Evolutionary conservation across 2,888 invertebrate species (phyloP).

Genomic region (Drosophila peninsularis): DNA sequence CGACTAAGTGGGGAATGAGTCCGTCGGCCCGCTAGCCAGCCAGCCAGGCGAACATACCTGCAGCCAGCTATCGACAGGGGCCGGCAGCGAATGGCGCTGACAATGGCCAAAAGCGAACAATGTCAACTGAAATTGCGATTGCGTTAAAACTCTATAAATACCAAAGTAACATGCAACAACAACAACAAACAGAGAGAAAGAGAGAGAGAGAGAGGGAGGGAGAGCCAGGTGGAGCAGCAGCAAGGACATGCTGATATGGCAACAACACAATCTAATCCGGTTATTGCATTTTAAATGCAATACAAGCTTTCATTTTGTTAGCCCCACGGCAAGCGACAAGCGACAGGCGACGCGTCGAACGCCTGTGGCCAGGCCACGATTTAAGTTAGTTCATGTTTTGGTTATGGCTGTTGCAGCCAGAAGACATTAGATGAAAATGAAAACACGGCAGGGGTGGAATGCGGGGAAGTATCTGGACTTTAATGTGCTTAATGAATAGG

Average conservation of each 20-base stretch:
- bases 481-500: background rate
- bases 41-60: slow-evolving; percentile 39
- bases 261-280: slow-evolving; percentile 79
- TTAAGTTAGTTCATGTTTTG: slow-evolving; percentile 40
- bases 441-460: background rate
- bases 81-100: slow-evolving; percentile 28
- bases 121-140: slow-evolving; percentile 80
- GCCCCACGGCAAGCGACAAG: slow-evolving; percentile 24
- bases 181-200: slow-evolving; percentile 20
- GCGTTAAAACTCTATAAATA: slow-evolving; percentile 83
- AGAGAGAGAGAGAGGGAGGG: background rate
- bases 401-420: slow-evolving; percentile 12
- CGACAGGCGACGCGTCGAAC: slow-evolving; percentile 20
- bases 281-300: slow-evolving; percentile 82
- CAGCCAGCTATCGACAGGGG: slow-evolving; percentile 55
- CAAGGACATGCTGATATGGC: slow-evolving; percentile 53
- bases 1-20: background rate
- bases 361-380: slow-evolving; percentile 43
- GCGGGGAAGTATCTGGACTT: background rate
- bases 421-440: slow-evolving; percentile 17
- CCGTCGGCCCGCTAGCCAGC: slow-evolving; percentile 17
- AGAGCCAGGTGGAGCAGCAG: slow-evolving; percentile 14
- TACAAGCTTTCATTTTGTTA: slow-evolving; percentile 60
- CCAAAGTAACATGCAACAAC: slow-evolving; percentile 72
- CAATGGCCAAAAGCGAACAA: slow-evolving; percentile 71